A percentile compares a stretch with the other conserved stretches of the same genome.
Conservation (phyloP, 1,140 invertebrate species). For the Diabrotica undecimpunctata region DNA sequence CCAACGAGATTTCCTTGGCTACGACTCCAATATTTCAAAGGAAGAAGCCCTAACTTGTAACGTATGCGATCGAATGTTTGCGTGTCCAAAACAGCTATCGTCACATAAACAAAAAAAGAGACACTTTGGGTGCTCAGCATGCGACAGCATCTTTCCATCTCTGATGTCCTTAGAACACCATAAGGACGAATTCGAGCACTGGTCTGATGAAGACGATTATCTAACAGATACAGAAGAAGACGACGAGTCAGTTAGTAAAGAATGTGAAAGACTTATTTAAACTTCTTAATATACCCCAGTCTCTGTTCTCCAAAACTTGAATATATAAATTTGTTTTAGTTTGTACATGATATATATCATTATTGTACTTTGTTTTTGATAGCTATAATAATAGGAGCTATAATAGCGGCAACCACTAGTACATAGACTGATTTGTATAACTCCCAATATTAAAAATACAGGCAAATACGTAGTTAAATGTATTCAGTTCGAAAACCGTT, state of each 20-base stretch:
- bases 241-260: constrained; percentile 40
- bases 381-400: too few species aligned
- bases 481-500: too few species aligned
- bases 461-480: too few species aligned
- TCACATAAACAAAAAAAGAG: constrained; percentile 75
- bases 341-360: too few species aligned
- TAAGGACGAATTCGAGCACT: constrained; percentile 78
- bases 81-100: constrained; percentile 61
- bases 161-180: constrained; percentile 75
- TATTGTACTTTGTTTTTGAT: too few species aligned
- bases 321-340: too few species aligned
- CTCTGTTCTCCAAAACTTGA: too few species aligned
- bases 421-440: too few species aligned
- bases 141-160: constrained; percentile 74
- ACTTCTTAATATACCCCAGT: not conserved
- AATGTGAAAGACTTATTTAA: constrained; percentile 43
- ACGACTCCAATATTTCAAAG: too few species aligned
- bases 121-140: constrained; percentile 75
- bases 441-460: too few species aligned
- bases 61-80: constrained; percentile 72
- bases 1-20: too few species aligned
- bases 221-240: constrained; percentile 37
- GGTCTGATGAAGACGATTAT: constrained; percentile 61
- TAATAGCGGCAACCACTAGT: too few species aligned
- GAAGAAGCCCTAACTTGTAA: constrained; percentile 75